Conservation (phyloP, 2,113 vertebrate genomes). For the Archilochus colubris region DNA sequence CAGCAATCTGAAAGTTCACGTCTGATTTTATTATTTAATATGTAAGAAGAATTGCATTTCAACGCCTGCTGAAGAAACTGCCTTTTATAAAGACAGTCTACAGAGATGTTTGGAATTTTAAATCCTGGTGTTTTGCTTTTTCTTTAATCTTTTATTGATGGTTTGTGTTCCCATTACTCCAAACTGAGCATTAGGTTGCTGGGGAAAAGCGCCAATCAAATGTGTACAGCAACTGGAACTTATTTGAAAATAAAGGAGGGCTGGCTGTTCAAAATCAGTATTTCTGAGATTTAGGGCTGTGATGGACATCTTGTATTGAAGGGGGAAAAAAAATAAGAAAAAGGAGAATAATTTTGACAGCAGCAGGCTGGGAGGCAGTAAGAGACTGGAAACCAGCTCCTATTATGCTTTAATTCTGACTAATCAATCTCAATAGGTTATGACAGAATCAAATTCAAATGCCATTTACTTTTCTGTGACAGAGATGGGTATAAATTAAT, state of each 20-base stretch:
- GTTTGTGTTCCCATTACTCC: conserved; percentile 71
- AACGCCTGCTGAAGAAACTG: conserved; percentile 60
- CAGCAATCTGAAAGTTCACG: conserved; percentile 72
- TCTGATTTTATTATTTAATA: conserved; percentile 77
- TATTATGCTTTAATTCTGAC: conserved; percentile 8
- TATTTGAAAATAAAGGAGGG: conserved; percentile 58
- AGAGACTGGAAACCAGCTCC: neutral
- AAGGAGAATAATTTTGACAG: conserved; percentile 30
- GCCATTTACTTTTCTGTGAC: neutral
- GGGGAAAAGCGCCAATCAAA: conserved; percentile 49
- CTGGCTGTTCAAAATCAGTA: conserved; percentile 43
- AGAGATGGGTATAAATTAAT: neutral
- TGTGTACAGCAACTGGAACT: conserved; percentile 14
- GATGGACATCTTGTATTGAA: conserved; percentile 40
- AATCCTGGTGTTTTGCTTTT: conserved; percentile 62
- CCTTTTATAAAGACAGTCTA: conserved; percentile 74
- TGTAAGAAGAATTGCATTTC: conserved; percentile 69
- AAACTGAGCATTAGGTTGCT: conserved; percentile 56
- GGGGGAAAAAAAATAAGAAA: neutral
- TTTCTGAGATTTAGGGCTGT: conserved; percentile 12
- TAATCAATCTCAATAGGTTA: conserved; percentile 2
- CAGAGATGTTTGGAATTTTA: conserved; percentile 75
- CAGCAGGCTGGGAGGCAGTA: neutral
- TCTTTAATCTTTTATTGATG: conserved; percentile 78
- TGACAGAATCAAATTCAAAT: neutral